A percentile compares a stretch with the other conserved stretches of the same genome.
phyloP scores from a whole-genome alignment of 2,113 vertebrate genomes.

The Orthochromis malagaraziensis region DNA sequence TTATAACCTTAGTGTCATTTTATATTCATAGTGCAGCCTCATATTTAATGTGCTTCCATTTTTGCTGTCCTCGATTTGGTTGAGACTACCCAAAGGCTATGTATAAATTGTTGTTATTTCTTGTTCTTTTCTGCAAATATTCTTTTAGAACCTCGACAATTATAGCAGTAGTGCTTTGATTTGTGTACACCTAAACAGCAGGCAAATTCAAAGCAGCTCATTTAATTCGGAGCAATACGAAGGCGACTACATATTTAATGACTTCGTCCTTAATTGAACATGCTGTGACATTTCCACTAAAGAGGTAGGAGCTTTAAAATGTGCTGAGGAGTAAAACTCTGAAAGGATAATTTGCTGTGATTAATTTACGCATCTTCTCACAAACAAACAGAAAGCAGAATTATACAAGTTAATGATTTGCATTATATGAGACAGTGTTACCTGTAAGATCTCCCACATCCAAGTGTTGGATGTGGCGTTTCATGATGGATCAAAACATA shows the following conservation, averaged over 20 bases:
- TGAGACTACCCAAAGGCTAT: not conserved
- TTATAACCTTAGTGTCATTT: not conserved
- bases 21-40: not conserved
- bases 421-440: not conserved
- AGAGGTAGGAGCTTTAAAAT: slow-evolving; percentile 20
- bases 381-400: not conserved
- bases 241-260: slow-evolving; percentile 49
- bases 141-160: slow-evolving; percentile 1
- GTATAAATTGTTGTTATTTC: not conserved
- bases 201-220: slow-evolving; percentile 2
- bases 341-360: slow-evolving; percentile 9
- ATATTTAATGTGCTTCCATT: not conserved
- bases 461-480: not conserved
- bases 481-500: slow-evolving; percentile 38
- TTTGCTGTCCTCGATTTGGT: not conserved
- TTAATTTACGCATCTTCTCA: not conserved
- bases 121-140: not conserved
- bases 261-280: slow-evolving; percentile 47
- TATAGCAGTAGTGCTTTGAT: not conserved
- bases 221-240: not conserved
- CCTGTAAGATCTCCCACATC: not conserved
- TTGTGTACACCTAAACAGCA: not conserved
- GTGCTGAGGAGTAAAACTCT: not conserved
- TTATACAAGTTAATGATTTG: not conserved
- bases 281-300: slow-evolving; percentile 19